Evolutionary conservation across 2,888 invertebrate genomes (phyloP).

Genomic region (Caenorhabditis doughertyi): DNA sequence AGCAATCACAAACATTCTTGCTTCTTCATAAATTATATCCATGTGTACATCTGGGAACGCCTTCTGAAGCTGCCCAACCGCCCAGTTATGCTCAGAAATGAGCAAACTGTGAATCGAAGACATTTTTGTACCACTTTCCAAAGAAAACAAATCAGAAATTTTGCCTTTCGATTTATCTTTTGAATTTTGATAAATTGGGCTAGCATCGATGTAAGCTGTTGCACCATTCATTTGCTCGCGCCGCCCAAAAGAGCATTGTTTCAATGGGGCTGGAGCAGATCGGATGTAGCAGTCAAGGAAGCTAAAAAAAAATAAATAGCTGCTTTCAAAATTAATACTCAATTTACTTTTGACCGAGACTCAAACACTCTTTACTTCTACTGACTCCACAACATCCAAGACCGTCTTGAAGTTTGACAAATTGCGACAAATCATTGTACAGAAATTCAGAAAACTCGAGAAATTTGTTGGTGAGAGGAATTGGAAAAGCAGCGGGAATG

Average conservation of each 20-base stretch:
- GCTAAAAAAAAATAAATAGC: slow-evolving; percentile 12
- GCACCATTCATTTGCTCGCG: slow-evolving; percentile 66
- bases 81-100: slow-evolving; percentile 57
- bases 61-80: slow-evolving; percentile 33
- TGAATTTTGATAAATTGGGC: slow-evolving; percentile 60
- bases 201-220: slow-evolving; percentile 63
- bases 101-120: slow-evolving; percentile 21
- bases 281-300: slow-evolving; percentile 54
- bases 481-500: background rate
- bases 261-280: slow-evolving; percentile 44
- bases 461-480: slow-evolving; percentile 37
- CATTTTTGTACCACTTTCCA: slow-evolving; percentile 5
- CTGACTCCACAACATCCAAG: slow-evolving; percentile 40
- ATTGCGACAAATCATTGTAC: slow-evolving; percentile 45
- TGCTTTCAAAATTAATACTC: background rate
- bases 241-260: slow-evolving; percentile 40
- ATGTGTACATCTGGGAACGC: slow-evolving; percentile 14
- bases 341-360: slow-evolving; percentile 40
- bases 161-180: slow-evolving; percentile 29
- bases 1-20: slow-evolving; percentile 83
- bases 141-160: slow-evolving; percentile 1
- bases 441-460: slow-evolving; percentile 53
- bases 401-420: slow-evolving; percentile 35
- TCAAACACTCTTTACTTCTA: slow-evolving; percentile 46
- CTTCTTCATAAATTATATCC: slow-evolving; percentile 82